Percentiles rank a stretch among this genome's conserved stretches.
Conservation (phyloP, 2,888 invertebrate species). For the Rugalucina vietnamica region DNA sequence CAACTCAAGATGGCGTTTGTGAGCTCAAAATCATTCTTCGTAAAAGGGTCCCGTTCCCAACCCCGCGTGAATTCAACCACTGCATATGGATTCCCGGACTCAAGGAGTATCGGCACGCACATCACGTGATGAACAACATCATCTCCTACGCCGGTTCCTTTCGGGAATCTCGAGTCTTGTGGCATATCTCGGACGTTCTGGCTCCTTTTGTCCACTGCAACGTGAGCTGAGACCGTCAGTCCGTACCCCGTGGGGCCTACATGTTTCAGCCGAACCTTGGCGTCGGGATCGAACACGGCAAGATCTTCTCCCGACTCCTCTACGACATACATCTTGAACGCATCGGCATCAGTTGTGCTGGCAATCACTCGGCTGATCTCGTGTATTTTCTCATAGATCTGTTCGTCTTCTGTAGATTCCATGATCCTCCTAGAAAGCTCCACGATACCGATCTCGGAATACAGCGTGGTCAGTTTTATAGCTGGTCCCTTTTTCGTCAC, state of each 20-base stretch:
- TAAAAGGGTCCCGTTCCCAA: slow-evolving; percentile 61
- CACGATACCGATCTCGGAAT: slow-evolving; percentile 42
- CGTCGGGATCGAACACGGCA: slow-evolving; percentile 45
- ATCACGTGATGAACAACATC: slow-evolving; percentile 62
- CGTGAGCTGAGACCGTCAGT: slow-evolving; percentile 69
- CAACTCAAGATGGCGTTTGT: slow-evolving; percentile 64
- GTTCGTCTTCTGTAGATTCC: slow-evolving; percentile 39
- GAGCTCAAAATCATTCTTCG: slow-evolving; percentile 52
- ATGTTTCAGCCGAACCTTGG: slow-evolving; percentile 22
- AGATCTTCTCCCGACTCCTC: slow-evolving; percentile 59
- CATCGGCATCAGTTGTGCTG: slow-evolving; percentile 54
- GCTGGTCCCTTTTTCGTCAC: background rate
- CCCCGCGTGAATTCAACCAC: slow-evolving; percentile 64
- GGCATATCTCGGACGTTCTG: slow-evolving; percentile 58
- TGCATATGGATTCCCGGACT: slow-evolving; percentile 59
- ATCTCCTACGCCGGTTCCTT: slow-evolving; percentile 60
- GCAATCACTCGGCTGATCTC: slow-evolving; percentile 52
- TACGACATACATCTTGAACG: slow-evolving; percentile 60
- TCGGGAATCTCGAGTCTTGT: slow-evolving; percentile 59
- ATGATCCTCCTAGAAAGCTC: slow-evolving; percentile 46
- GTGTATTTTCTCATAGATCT: slow-evolving; percentile 50
- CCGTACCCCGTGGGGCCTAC: slow-evolving; percentile 64
- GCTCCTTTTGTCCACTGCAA: slow-evolving; percentile 57
- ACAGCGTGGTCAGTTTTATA: slow-evolving; percentile 24
- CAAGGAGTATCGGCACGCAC: slow-evolving; percentile 65